A percentile compares a stretch with the other conserved stretches of the same genome.
Conservation (phyloP, 1,140 invertebrate species). For the Hyles vespertilio region DNA sequence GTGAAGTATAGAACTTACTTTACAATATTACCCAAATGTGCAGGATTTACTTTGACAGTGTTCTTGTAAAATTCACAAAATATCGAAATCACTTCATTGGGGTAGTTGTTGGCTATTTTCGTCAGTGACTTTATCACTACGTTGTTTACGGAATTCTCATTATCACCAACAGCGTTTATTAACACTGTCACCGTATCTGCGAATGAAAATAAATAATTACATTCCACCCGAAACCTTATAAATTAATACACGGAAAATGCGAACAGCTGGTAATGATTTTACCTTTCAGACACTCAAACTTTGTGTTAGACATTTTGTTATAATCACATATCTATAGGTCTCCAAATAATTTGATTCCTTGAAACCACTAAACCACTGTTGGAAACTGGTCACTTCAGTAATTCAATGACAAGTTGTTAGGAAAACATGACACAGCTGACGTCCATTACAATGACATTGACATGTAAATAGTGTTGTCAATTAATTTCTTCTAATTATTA, state of each 20-base stretch:
- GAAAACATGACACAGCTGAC: constrained; percentile 18
- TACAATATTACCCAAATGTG: constrained; percentile 65
- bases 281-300: constrained; percentile 43
- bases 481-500: too few relatives aligned
- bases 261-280: constrained; percentile 5
- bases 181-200: constrained; percentile 64
- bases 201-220: constrained; percentile 31
- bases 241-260: constrained; percentile 4
- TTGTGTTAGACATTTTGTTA: constrained; percentile 31
- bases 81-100: constrained; percentile 67
- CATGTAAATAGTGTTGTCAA: background rate
- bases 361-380: too few relatives aligned
- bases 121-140: constrained; percentile 69
- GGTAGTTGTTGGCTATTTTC: constrained; percentile 65
- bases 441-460: constrained; percentile 13
- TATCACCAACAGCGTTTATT: constrained; percentile 66
- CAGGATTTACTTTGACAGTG: constrained; percentile 52
- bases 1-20: constrained; percentile 50
- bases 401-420: background rate
- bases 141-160: constrained; percentile 66
- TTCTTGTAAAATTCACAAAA: constrained; percentile 65
- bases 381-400: too few relatives aligned
- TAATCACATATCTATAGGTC: constrained; percentile 14
- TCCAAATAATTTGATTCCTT: too few relatives aligned
- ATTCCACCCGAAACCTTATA: constrained; percentile 11